phyloP scores from a whole-genome alignment of 2,888 invertebrate species.

The Ectemnius continuus region DNA sequence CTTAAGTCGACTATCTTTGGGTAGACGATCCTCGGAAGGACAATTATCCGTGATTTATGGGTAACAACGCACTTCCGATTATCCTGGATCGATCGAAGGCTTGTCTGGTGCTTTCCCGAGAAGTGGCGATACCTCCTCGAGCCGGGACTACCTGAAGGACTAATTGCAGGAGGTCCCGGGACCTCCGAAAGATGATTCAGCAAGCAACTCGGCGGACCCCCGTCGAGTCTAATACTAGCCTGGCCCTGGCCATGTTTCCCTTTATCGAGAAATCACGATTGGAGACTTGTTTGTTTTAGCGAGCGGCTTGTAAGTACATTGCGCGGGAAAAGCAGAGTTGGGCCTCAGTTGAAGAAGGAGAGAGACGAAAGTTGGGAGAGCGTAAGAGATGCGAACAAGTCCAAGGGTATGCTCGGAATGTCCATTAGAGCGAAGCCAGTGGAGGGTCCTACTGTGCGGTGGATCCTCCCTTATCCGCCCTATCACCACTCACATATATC shows the following conservation, averaged over 20 bases:
- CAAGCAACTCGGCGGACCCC: background rate
- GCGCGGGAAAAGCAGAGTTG: background rate
- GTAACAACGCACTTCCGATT: constrained; percentile 7
- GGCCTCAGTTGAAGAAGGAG: constrained; percentile 1
- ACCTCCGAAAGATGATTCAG: constrained; percentile 36
- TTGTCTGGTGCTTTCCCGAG: constrained; percentile 22
- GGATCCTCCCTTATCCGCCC: constrained; percentile 39
- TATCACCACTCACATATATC: constrained; percentile 28
- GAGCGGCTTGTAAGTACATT: constrained; percentile 5
- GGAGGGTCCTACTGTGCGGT: background rate
- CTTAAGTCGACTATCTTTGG: too few species aligned
- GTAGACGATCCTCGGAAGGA: too few species aligned
- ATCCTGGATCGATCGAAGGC: background rate
- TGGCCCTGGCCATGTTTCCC: constrained; percentile 6
- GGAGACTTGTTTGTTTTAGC: constrained; percentile 34
- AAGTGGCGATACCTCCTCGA: constrained; percentile 17
- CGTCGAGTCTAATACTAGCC: background rate
- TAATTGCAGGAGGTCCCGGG: constrained; percentile 40
- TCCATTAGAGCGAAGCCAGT: constrained; percentile 57
- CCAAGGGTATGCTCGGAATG: constrained; percentile 51
- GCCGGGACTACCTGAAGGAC: constrained; percentile 48
- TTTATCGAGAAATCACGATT: constrained; percentile 44
- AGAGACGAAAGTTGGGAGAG: background rate
- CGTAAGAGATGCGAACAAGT: background rate
- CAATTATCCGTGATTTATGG: too few species aligned